Conservation (phyloP, 2,888 invertebrate genomes). For the Dione juno region DNA sequence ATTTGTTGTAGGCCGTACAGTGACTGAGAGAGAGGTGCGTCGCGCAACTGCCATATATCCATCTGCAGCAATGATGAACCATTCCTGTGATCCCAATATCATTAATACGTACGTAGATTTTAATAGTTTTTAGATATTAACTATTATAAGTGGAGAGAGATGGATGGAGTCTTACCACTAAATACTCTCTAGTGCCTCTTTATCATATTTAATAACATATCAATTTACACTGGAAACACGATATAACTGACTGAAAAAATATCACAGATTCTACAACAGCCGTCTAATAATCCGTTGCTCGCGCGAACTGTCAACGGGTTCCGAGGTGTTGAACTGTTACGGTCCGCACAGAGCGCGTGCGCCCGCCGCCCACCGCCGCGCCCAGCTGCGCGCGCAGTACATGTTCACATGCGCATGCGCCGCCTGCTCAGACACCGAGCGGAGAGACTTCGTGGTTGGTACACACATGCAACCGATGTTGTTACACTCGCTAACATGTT, state of each 20-base stretch:
- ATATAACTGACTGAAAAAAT: too few relatives aligned
- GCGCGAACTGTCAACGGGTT: conserved; percentile 84
- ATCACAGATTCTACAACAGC: conserved; percentile 86
- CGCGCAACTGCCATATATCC: conserved; percentile 93
- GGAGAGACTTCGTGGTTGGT: conserved; percentile 68
- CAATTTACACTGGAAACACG: too few relatives aligned
- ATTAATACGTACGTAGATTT: conserved; percentile 84
- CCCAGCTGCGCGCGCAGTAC: conserved; percentile 87
- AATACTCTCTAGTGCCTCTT: too few relatives aligned
- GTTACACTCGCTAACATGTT: too few relatives aligned
- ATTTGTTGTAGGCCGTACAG: conserved; percentile 53
- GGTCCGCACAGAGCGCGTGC: conserved; percentile 89
- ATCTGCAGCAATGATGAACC: conserved; percentile 95
- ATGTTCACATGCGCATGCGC: conserved; percentile 90
- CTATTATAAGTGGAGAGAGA: too few relatives aligned
- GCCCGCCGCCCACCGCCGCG: conserved; percentile 83
- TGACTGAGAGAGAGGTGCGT: conserved; percentile 66
- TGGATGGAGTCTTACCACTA: too few relatives aligned
- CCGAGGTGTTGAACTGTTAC: conserved; percentile 93
- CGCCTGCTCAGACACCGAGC: conserved; percentile 82
- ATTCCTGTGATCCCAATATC: conserved; percentile 94
- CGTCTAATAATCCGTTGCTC: conserved; percentile 88
- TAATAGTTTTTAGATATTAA: not conserved
- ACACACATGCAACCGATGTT: not conserved
- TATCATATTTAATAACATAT: too few relatives aligned